Percentiles rank a stretch among this genome's conserved stretches.
Evolutionary conservation across 2,888 invertebrate genomes (phyloP).

Genomic region (Leptopilina syphax): DNA sequence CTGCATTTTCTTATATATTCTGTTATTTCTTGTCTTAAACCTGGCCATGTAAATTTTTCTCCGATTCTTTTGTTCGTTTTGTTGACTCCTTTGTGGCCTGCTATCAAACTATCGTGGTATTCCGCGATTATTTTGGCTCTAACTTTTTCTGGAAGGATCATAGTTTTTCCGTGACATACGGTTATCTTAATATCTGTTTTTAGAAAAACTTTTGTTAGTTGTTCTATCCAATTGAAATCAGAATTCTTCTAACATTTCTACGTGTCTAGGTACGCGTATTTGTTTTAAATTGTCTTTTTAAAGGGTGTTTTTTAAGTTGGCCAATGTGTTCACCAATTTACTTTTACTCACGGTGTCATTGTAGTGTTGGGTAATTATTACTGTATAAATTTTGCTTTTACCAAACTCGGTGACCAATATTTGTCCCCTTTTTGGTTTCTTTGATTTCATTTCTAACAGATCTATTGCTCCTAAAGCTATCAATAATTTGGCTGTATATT

Average conservation of each 20-base stretch:
- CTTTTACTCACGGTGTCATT: neutral
- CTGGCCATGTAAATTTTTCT: neutral
- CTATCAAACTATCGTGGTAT: neutral
- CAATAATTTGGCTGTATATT: neutral
- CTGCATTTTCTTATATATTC: neutral
- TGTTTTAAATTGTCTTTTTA: neutral
- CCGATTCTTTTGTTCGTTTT: neutral
- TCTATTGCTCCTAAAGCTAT: neutral
- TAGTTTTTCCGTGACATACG: neutral
- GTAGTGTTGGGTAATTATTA: neutral
- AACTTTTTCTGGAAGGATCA: neutral
- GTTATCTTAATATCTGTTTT: neutral
- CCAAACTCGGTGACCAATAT: neutral
- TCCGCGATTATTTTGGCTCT: neutral
- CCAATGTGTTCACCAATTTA: neutral
- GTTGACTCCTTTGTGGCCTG: neutral
- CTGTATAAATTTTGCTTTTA: neutral
- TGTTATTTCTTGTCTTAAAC: neutral
- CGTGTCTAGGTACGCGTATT: neutral
- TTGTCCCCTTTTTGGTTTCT: neutral
- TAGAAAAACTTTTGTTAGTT: neutral
- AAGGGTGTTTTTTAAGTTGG: neutral
- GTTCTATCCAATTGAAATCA: too few relatives aligned
- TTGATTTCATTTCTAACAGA: neutral
- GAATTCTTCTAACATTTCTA: neutral